Percentiles rank a stretch among this genome's conserved stretches.
Evolutionary conservation across 2,888 invertebrate genomes (phyloP).

Genomic region (Acleris emargana): DNA sequence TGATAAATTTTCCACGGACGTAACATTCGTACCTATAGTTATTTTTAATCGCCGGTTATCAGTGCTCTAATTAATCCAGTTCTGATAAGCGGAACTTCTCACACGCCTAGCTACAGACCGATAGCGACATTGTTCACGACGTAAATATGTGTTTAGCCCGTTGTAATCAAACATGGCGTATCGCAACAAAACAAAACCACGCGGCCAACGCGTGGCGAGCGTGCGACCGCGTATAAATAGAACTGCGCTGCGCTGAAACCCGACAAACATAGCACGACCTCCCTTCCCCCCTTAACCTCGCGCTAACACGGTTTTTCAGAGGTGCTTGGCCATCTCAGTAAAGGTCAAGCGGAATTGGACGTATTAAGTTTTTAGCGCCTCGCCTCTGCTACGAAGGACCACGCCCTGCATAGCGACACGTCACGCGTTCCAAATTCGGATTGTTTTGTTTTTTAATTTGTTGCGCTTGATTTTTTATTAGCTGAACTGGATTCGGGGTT

Average conservation of each 20-base stretch:
- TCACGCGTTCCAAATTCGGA: conserved; percentile 34
- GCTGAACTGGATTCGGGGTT: neutral
- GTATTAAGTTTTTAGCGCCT: conserved; percentile 47
- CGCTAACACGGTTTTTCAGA: conserved; percentile 35
- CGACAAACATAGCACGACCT: conserved; percentile 53
- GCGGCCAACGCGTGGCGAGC: conserved; percentile 70
- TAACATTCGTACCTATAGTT: conserved; percentile 34
- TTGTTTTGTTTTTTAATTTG: conserved; percentile 19
- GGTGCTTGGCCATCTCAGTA: conserved; percentile 36
- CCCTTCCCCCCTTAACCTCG: conserved; percentile 42
- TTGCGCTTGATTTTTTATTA: neutral
- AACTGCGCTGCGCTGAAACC: conserved; percentile 53
- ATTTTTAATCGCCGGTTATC: conserved; percentile 41
- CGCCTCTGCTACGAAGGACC: conserved; percentile 53
- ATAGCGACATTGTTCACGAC: conserved; percentile 33
- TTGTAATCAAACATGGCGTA: conserved; percentile 32
- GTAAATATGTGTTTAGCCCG: conserved; percentile 33
- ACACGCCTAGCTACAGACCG: conserved; percentile 34
- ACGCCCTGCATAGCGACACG: conserved; percentile 63
- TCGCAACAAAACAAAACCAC: conserved; percentile 78
- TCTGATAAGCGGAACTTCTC: conserved; percentile 36
- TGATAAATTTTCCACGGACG: conserved; percentile 33
- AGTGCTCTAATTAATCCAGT: conserved; percentile 34
- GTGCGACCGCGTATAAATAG: conserved; percentile 71
- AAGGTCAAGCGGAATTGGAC: conserved; percentile 50